These are phyloP conservation scores for Brenthis hecate DNA, from an alignment of 2,888 invertebrate genomes.

Conservation along the genomic window DNA sequence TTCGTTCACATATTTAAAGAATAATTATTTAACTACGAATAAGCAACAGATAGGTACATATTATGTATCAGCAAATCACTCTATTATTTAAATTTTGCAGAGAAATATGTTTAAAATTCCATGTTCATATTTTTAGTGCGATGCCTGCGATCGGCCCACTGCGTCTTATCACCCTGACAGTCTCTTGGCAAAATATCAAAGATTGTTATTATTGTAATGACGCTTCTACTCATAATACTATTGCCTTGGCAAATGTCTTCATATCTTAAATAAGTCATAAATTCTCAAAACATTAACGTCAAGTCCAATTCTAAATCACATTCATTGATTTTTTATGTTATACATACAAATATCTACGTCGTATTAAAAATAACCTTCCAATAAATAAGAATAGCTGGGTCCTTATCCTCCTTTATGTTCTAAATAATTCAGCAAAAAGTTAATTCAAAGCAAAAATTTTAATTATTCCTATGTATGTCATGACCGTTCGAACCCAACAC, in stretches of 20 bases:
- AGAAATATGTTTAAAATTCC: constrained; percentile 21
- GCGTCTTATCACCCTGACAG: constrained; percentile 55
- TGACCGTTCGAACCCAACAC: constrained; percentile 70
- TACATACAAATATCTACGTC: not conserved
- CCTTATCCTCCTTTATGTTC: not conserved
- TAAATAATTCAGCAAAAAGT: constrained; percentile 44
- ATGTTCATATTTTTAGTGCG: constrained; percentile 57
- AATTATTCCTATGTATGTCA: constrained; percentile 75
- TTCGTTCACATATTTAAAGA: no score
- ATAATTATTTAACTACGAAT: no score
- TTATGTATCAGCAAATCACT: no score
- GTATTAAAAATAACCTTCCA: not conserved
- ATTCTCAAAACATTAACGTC: constrained; percentile 65
- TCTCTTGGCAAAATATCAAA: constrained; percentile 71
- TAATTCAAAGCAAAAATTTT: constrained; percentile 58
- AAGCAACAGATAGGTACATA: no score
- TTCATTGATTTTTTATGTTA: constrained; percentile 50
- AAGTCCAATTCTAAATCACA: constrained; percentile 51
- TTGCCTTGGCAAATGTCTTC: constrained; percentile 67
- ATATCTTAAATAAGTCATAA: constrained; percentile 65
- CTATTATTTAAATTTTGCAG: constrained; percentile 10
- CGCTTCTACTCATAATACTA: constrained; percentile 72
- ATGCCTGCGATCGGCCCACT: constrained; percentile 58
- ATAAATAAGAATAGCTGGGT: not conserved
- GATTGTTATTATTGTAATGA: constrained; percentile 75